Evolutionary conservation across 2,888 invertebrate species (phyloP).

Genomic region (Protophormia terraenovae): DNA sequence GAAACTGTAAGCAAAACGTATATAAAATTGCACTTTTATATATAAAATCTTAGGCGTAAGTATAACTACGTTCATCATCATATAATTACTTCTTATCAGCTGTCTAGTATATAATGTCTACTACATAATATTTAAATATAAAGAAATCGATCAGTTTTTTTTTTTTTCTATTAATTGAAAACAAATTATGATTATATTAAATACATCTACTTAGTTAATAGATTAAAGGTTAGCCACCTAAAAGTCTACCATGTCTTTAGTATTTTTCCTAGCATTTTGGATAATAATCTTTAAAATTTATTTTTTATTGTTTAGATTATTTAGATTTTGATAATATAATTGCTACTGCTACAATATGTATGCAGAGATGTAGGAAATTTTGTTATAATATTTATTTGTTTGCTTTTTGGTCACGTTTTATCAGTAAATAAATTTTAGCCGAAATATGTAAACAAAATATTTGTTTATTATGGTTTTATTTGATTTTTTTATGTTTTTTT

Average conservation of each 20-base stretch:
- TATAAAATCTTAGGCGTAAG: background rate
- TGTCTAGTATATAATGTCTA: background rate
- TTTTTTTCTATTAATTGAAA: background rate
- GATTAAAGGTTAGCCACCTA: background rate
- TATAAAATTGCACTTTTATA: background rate
- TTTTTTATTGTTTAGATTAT: background rate
- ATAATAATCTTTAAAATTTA: background rate
- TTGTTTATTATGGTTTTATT: background rate
- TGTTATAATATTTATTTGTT: background rate
- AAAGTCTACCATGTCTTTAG: too few relatives aligned
- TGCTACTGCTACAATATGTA: background rate
- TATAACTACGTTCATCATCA: background rate
- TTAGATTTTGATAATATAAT: background rate
- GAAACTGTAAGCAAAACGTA: background rate
- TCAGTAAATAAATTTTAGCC: background rate
- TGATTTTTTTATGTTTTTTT: too few relatives aligned
- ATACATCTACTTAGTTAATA: background rate
- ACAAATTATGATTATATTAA: background rate
- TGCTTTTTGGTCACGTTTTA: background rate
- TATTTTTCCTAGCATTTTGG: background rate
- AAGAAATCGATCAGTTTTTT: background rate
- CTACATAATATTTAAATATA: background rate
- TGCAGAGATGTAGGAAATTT: background rate
- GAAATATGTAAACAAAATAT: background rate
- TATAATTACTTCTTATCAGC: background rate